Base-by-base conservation (phyloP, 2,888 invertebrate genomes). In the Altica lythri region DNA sequence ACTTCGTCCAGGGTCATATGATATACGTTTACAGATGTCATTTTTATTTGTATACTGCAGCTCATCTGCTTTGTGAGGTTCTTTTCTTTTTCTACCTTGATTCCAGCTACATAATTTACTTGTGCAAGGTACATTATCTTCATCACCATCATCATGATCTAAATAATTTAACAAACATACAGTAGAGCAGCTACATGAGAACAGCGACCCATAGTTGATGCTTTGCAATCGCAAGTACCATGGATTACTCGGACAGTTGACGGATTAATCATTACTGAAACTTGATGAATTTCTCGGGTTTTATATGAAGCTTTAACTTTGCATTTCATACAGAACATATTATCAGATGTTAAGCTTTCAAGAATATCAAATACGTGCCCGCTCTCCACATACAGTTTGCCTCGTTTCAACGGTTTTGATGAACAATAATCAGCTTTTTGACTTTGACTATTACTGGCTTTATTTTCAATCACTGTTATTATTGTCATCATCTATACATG, bases 61-160 rank as follows among this genome's bases (percentile, higher is more conserved):
- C 27, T 42, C 13, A 13, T 25, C 9, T n/a, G 9, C 16, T 25
- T 42, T 42, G 6, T 42, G 27, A 3, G 42, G 27, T 14, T 42
- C 42, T 42, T 42, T 42, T 25, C 42, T 25, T 25, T 42, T 42
- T 1, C 25, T 13, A 42, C 27, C 42, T 13, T 42, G 42, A 14
- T 42, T 42, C 27, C 42, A 42, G 27, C 2, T 42, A 9, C 42
- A 42, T 16, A 27, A 27, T 19, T 42, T 42, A n/a, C 42, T 42
- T 6, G 42, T 42, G 8, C 27, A 42, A 4, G 27, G 27, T 13
- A 25, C 4, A 4, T 14, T 14, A 42, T 25, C 12, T 14, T 27
- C 14, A 5, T 27, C 3, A 8, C 14, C 9, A 9, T 27, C 27
- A 14, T 42, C n/a, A n/a, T n/a, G n/a, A n/a, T n/a, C 27, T n/a